These are phyloP conservation scores for Mareca penelope DNA, from an alignment of 2,797 vertebrate genomes.

Conservation along the genomic window DNA sequence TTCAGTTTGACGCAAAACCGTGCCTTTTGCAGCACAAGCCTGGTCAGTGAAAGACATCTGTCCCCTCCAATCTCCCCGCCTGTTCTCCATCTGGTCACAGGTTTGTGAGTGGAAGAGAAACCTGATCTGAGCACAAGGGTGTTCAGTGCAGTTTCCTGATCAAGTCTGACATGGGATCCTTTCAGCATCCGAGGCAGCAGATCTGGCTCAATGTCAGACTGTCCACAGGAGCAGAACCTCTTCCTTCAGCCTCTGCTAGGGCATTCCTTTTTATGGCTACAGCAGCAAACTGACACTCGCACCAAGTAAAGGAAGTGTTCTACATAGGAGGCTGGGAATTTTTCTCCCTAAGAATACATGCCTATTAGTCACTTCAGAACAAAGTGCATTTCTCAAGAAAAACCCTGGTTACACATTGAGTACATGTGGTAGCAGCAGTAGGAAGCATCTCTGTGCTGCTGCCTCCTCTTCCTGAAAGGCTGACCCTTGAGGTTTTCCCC, in stretches of 20 bases:
- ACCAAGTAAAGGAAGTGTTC: neutral
- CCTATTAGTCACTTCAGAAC: neutral
- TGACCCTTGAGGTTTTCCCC: neutral
- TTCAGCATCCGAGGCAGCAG: neutral
- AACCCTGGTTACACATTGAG: neutral
- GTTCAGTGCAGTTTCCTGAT: neutral
- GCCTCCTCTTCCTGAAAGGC: neutral
- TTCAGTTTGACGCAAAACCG: neutral
- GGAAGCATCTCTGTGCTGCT: neutral
- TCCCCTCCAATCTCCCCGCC: neutral
- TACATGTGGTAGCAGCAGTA: neutral
- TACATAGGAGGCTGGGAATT: neutral
- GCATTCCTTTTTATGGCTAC: rapidly evolving
- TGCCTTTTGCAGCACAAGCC: neutral
- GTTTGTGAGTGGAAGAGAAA: neutral
- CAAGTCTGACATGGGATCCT: neutral
- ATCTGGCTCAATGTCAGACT: neutral
- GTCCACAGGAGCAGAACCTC: neutral
- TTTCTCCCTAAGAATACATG: neutral
- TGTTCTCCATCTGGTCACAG: neutral
- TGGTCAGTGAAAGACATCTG: neutral
- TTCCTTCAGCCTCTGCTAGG: neutral
- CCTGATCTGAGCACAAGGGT: neutral
- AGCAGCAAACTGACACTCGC: neutral
- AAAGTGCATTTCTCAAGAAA: neutral